Base-by-base conservation (phyloP, 2,797 vertebrate genomes). In the Myioborus melanocephalus region DNA sequence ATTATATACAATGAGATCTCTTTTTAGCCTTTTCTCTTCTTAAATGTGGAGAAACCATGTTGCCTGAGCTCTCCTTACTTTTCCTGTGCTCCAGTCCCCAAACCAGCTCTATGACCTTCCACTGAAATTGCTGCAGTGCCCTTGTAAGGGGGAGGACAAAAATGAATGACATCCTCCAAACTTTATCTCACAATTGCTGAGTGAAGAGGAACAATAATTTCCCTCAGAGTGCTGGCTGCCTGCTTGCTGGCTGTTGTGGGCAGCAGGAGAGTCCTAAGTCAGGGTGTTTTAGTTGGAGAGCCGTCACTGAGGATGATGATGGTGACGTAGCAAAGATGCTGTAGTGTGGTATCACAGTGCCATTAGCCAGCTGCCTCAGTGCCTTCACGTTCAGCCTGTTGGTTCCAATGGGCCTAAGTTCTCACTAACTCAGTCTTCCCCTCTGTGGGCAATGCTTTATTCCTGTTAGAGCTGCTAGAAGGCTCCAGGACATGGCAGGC, bases 301-400 rank as follows among this genome's bases (percentile, higher is more conserved):
- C 44, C 0, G 0, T 90, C 0, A 0, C 7, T 75, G 50, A 0
- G 72, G 30, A 2, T 72, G 56, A 57, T 59, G 56, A 27, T 63
- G 43, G 3, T 43, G 53, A 27, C 2, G 5, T 77, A 1, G 10
- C 72, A 86, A 14, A 90, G 71, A 24, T 49, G 41, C 56, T 91
- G 28, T 47, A 26, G 28, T 0, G 4, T 63, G 37, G 41, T 50
- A 34, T 56, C 32, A 39, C 43, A 5, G 64, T 41, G 34, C 56
- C 12, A 12, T 72, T 34, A 76, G n/a, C 46, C 64, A 69, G 34
- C 41, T 82, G 46, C 59, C 50, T 64, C n/a, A 70, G 81, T 89
- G 71, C 84, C 84, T 94, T 94, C 55, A 41, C 0, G 1, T 92
- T 53, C 26, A 65, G 55, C 52, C 47, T 80, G 7, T 49, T 59